Percentiles rank a stretch among this genome's conserved stretches.
Conservation (phyloP, 2,113 vertebrate species). For the Zapornia atra region DNA sequence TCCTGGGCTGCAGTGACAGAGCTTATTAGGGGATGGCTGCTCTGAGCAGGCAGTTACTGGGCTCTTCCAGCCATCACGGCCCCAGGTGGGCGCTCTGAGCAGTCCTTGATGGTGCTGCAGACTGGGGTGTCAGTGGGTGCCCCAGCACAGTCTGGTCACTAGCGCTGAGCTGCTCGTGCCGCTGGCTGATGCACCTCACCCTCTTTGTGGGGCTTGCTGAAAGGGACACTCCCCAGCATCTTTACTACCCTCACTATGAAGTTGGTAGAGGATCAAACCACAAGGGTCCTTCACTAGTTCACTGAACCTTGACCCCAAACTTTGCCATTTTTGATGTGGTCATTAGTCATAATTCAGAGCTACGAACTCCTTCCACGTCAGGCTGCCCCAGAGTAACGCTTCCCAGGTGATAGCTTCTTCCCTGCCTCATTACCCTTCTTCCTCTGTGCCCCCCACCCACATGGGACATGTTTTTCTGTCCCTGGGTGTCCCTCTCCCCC, state of each 20-base stretch:
- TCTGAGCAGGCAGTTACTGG: background rate
- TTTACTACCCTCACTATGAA: background rate
- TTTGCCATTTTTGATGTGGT: background rate
- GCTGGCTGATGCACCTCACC: background rate
- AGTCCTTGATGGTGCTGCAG: background rate
- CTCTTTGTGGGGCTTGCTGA: background rate
- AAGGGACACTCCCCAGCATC: background rate
- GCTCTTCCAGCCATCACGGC: background rate
- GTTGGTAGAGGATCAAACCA: background rate
- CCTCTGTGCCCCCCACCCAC: background rate
- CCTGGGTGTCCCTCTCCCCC: background rate
- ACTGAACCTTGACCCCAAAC: background rate
- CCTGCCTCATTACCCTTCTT: background rate
- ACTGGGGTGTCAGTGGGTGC: background rate
- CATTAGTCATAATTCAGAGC: background rate
- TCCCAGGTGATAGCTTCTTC: background rate
- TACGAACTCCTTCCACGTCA: background rate
- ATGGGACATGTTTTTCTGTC: background rate
- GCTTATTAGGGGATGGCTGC: background rate
- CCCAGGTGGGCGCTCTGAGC: background rate
- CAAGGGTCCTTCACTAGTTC: background rate
- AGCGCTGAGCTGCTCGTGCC: rapidly evolving
- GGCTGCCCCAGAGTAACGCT: background rate
- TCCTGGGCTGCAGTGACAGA: background rate
- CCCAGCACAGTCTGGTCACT: background rate